These are phyloP conservation scores for Beris chalybata DNA, from an alignment of 2,888 invertebrate species.

Conservation along the genomic window DNA sequence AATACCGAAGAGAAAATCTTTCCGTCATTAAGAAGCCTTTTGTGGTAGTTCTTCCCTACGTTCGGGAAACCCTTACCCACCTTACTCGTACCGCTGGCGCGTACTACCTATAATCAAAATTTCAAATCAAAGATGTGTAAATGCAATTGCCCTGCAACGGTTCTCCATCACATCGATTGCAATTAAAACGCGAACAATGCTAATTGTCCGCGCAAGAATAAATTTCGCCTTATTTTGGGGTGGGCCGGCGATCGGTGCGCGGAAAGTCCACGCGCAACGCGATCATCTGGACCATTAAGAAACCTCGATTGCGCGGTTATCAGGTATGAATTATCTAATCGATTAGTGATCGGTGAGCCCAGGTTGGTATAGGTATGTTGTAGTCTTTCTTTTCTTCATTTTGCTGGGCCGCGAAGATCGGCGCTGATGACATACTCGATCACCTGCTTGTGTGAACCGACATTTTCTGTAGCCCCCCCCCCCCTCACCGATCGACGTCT, in stretches of 20 bases:
- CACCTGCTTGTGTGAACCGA: slow-evolving; percentile 27
- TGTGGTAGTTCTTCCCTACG: too few species aligned
- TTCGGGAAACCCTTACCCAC: too few species aligned
- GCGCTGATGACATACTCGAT: slow-evolving; percentile 36
- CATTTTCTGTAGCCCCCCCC: slow-evolving; percentile 13
- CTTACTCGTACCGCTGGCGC: too few species aligned
- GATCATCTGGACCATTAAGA: too few species aligned
- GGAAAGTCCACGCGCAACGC: too few species aligned
- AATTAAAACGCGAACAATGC: neutral
- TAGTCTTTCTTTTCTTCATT: slow-evolving; percentile 13
- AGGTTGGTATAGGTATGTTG: slow-evolving; percentile 1
- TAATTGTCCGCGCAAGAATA: slow-evolving; percentile 6
- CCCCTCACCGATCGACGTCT: slow-evolving; percentile 14
- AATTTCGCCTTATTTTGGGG: slow-evolving; percentile 7
- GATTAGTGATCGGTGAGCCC: slow-evolving; percentile 26
- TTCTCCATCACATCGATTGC: too few species aligned
- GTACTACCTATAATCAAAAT: too few species aligned
- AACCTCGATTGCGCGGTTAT: slow-evolving; percentile 16
- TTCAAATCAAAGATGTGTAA: too few species aligned
- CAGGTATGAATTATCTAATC: slow-evolving; percentile 37
- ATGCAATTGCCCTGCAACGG: too few species aligned
- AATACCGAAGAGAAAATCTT: too few species aligned
- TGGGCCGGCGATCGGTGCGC: neutral
- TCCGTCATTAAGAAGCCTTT: too few species aligned
- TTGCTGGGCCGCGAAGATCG: neutral